Percentiles rank a stretch among this genome's conserved stretches.
Conservation (phyloP, 1,140 invertebrate genomes). For the Drosophila prosaltans region DNA sequence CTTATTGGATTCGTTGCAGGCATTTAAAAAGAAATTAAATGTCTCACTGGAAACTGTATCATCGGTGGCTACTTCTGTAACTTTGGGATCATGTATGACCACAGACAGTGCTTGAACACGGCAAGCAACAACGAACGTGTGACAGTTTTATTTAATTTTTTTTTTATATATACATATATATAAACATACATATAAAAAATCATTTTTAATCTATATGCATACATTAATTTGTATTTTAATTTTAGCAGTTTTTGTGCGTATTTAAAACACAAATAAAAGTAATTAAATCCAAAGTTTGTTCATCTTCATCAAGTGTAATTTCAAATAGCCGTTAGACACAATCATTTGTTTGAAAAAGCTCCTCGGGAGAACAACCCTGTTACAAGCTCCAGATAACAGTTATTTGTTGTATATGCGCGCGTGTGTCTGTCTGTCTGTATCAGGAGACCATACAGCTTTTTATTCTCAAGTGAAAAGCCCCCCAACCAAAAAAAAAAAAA, state of each 20-base stretch:
- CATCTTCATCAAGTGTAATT: background rate
- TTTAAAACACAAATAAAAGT: constrained; percentile 23
- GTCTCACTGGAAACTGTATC: constrained; percentile 76
- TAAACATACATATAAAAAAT: background rate
- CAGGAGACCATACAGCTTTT: background rate
- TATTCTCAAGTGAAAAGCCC: background rate
- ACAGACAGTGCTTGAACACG: constrained; percentile 48
- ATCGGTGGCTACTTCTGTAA: constrained; percentile 72
- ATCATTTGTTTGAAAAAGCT: background rate
- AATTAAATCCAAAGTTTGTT: background rate
- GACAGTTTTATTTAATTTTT: background rate
- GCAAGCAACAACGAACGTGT: background rate
- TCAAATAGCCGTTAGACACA: background rate
- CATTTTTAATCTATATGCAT: background rate
- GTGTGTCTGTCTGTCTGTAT: background rate
- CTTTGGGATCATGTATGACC: constrained; percentile 63
- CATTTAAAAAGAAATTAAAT: constrained; percentile 72
- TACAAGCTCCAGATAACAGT: background rate
- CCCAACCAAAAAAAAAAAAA: too few species aligned
- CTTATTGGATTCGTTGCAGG: constrained; percentile 63
- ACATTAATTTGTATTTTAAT: constrained; percentile 19
- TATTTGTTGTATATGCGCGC: constrained; percentile 1
- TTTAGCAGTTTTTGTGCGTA: constrained; percentile 32
- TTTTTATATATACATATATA: constrained; percentile 1
- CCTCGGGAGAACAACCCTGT: background rate